Conservation (phyloP, 2,888 invertebrate species). For the Platerodrilus igneus region DNA sequence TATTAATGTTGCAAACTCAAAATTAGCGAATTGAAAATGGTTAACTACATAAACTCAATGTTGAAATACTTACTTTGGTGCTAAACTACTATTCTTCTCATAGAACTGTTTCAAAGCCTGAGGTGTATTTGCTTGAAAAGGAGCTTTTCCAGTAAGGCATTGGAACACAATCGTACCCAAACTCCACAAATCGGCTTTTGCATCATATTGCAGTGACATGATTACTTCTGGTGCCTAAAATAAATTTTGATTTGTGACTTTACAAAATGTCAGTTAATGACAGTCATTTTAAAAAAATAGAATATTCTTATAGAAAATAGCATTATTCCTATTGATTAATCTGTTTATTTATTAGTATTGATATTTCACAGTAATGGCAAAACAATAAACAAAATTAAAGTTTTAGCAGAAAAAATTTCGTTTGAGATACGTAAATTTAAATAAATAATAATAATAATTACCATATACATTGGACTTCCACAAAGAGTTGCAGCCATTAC, state of each 20-base stretch:
- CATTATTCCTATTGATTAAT: no score
- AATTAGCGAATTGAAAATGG: neutral
- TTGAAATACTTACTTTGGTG: slow-evolving; percentile 88
- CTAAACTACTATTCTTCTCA: slow-evolving; percentile 87
- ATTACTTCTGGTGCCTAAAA: slow-evolving; percentile 94
- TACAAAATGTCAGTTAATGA: no score
- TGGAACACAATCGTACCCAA: slow-evolving; percentile 88
- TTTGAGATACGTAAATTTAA: slow-evolving; percentile 11
- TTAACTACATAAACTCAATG: slow-evolving; percentile 27
- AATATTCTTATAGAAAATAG: no score
- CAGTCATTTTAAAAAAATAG: no score
- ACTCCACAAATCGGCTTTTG: slow-evolving; percentile 99
- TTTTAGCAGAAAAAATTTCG: no score
- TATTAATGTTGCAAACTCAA: neutral
- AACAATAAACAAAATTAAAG: no score
- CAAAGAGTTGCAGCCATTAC: slow-evolving; percentile 99
- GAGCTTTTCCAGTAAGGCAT: slow-evolving; percentile 97
- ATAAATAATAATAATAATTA: slow-evolving; percentile 46
- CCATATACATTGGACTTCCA: slow-evolving; percentile 99
- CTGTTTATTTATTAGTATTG: no score
- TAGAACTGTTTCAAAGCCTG: slow-evolving; percentile 96
- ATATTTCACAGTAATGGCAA: no score
- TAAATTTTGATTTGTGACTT: no score
- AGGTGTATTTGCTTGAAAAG: slow-evolving; percentile 96
- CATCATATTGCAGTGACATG: slow-evolving; percentile 97